Evolutionary conservation across 1,140 invertebrate genomes (phyloP), one percentile per base, ranked within the genome.

Genomic region (Orchesella cincta): DNA sequence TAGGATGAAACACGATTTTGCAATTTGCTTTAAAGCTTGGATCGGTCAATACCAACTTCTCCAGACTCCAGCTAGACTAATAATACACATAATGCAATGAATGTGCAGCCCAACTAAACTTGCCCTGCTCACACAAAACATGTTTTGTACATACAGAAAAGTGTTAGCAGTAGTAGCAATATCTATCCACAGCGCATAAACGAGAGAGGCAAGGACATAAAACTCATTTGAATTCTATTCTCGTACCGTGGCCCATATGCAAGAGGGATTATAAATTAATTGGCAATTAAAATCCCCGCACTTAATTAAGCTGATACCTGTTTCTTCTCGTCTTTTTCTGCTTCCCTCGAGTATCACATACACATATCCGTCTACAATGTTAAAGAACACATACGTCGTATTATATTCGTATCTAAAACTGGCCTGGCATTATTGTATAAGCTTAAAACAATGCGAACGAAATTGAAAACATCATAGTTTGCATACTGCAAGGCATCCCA

Each of bases 251-350:
- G 62, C 62, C 62, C 62, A 67, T 67, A 67, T 67, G 62, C 62
- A 33, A 67, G 62, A 67, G 62, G 62, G 62, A 67, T 67, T 67
- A 67, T 67, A 67, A 67, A 67, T 67, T 67, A 67, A 67, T 67
- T 67, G 62, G 62, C 62, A 67, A 67, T 67, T 67, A 67, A 67
- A 67, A 67, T 67, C 62, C 62, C 62, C 62, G 62, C 62, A 67
- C 62, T 67, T 67, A 67, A 67, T 67, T 67, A 67, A 67, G 62
- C 62, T 67, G 62, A 67, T 67, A 67, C 62, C 62, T 67, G 62
- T 67, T 67, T 67, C 62, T 29, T 67, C 62, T 26, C 54, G 8
- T 62, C 54, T 67, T n/a, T 67, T 33, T 67, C 31, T 33, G 8
- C n/a, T 67, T 67, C 62, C 62, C 62, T 67, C 62, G 8, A 67